Evolutionary conservation across 53 echinoderm and acorn worm genomes (phyloP).

Genomic region (Actinopyga echinites): DNA sequence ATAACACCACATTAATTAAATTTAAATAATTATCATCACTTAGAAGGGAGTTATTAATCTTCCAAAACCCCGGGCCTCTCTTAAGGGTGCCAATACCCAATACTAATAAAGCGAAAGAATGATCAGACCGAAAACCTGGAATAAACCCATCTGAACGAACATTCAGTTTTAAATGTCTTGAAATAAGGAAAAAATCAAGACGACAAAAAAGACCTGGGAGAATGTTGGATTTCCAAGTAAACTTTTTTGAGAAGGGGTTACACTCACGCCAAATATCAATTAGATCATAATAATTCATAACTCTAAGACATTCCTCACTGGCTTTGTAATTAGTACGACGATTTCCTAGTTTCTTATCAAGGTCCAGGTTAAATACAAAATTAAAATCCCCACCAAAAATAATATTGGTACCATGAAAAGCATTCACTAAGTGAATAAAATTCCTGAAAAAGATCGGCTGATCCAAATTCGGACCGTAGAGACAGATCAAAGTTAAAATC

Average conservation of each 20-base stretch:
- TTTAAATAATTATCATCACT: too few species aligned
- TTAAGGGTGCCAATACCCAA: not conserved
- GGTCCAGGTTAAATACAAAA: too few species aligned
- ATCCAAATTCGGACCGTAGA: not conserved
- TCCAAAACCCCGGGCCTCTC: not conserved
- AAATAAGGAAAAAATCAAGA: constrained; percentile 30
- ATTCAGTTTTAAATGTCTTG: not conserved
- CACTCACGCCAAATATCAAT: too few species aligned
- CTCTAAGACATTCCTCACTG: not conserved
- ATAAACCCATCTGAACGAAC: not conserved
- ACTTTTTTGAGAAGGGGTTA: not conserved
- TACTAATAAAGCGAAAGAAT: not conserved
- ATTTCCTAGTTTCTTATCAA: too few species aligned
- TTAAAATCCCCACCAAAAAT: too few species aligned
- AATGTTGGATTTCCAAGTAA: constrained; percentile 15
- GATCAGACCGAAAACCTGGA: not conserved
- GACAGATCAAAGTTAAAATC: too few species aligned
- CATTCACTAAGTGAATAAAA: too few species aligned
- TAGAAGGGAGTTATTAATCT: too few species aligned
- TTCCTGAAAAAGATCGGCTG: too few species aligned
- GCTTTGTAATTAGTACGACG: not conserved
- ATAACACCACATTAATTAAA: too few species aligned
- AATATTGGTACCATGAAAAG: not conserved
- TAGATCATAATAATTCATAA: too few species aligned
- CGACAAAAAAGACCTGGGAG: not conserved